phyloP scores from a whole-genome alignment of 2,797 vertebrate species.

The Eurystomus glaucurus region DNA sequence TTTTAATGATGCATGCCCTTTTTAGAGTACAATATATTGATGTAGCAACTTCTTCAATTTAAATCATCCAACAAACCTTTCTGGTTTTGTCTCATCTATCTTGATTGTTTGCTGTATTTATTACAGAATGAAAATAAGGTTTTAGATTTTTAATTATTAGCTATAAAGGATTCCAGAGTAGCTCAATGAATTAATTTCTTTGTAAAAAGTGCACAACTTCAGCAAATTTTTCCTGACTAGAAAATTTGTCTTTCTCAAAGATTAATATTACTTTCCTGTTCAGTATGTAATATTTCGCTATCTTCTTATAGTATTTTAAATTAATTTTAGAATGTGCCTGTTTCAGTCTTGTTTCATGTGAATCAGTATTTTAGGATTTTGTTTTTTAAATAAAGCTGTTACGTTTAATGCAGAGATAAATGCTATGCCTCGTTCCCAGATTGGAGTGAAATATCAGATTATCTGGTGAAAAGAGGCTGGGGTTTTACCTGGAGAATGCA shows the following conservation, averaged over 20 bases:
- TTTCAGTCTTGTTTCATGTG: background rate
- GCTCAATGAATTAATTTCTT: constrained; percentile 33
- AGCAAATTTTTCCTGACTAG: constrained; percentile 50
- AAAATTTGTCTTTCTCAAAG: constrained; percentile 28
- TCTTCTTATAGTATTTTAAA: constrained; percentile 19
- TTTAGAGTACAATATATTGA: constrained; percentile 66
- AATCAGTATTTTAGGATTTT: background rate
- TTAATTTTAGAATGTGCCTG: background rate
- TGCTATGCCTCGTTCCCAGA: background rate
- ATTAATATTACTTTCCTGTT: background rate
- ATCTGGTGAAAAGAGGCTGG: background rate
- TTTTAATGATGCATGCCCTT: constrained; percentile 70
- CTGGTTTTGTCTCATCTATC: constrained; percentile 60
- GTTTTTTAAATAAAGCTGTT: background rate
- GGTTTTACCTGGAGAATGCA: background rate
- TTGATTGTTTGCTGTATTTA: constrained; percentile 42
- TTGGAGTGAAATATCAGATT: background rate
- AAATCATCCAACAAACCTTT: constrained; percentile 45
- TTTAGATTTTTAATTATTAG: constrained; percentile 65
- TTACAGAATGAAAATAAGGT: constrained; percentile 41
- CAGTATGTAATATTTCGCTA: background rate
- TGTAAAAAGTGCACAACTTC: constrained; percentile 14
- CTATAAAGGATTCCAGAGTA: constrained; percentile 37
- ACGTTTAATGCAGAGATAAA: background rate
- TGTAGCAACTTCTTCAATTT: constrained; percentile 47